These are phyloP conservation scores for Aphelocoma coerulescens DNA, from an alignment of 2,113 vertebrate genomes.

Conservation along the genomic window DNA sequence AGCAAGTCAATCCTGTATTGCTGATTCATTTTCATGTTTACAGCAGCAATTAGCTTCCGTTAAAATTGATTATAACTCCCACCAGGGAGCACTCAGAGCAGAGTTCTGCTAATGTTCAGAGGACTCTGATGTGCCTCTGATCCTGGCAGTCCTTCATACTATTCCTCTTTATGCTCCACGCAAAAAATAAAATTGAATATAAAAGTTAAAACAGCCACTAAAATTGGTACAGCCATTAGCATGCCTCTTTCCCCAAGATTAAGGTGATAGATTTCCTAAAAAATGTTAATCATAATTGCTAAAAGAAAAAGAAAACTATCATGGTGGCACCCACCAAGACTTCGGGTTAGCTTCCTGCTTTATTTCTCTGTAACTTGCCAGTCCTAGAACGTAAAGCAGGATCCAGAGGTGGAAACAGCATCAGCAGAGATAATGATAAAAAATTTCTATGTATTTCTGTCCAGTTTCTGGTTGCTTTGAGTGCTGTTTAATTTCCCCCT, in stretches of 20 bases:
- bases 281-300: background rate
- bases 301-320: background rate
- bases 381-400: background rate
- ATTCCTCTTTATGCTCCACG: background rate
- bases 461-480: background rate
- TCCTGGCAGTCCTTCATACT: background rate
- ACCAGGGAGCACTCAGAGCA: background rate
- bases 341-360: background rate
- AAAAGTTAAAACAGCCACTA: background rate
- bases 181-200: background rate
- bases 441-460: background rate
- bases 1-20: background rate
- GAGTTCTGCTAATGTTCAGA: background rate
- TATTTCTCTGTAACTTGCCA: background rate
- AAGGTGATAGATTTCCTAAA: background rate
- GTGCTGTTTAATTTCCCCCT: background rate
- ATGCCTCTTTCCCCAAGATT: background rate
- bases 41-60: background rate
- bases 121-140: background rate
- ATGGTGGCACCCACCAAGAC: background rate
- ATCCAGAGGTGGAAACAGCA: background rate
- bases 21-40: background rate
- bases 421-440: background rate
- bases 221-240: background rate
- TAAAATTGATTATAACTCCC: background rate